A percentile compares a stretch with the other conserved stretches of the same genome.
These are phyloP conservation scores for Monochamus saltuarius DNA, from an alignment of 1,140 invertebrate genomes.

Conservation along the genomic window DNA sequence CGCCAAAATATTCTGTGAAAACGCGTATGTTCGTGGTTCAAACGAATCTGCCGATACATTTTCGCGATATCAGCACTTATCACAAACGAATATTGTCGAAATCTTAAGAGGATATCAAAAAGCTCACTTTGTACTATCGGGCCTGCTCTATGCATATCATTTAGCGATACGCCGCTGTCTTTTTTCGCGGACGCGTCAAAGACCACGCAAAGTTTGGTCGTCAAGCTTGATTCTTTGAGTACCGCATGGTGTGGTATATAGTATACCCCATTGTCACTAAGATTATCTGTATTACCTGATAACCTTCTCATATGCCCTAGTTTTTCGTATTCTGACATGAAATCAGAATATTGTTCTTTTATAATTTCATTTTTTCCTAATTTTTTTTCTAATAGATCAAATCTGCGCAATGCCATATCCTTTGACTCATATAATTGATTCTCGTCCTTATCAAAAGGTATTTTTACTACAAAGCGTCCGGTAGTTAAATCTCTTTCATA, in stretches of 20 bases:
- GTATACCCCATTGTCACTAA: neutral
- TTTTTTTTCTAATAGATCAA: constrained; percentile 4
- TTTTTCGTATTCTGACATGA: constrained; percentile 42
- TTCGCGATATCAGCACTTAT: constrained; percentile 44
- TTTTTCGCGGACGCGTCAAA: constrained; percentile 40
- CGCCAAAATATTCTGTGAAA: constrained; percentile 42
- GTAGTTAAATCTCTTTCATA: neutral
- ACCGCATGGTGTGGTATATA: constrained; percentile 46
- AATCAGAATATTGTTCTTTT: constrained; percentile 25
- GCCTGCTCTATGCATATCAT: constrained; percentile 45
- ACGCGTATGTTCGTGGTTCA: constrained; percentile 26
- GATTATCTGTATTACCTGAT: too few relatives aligned
- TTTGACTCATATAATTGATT: constrained; percentile 1
- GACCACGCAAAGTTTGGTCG: constrained; percentile 41
- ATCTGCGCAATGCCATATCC: neutral
- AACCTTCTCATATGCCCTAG: constrained; percentile 41
- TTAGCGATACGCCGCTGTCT: constrained; percentile 34
- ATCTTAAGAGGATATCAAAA: constrained; percentile 46
- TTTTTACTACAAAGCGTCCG: constrained; percentile 7
- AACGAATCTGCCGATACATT: constrained; percentile 11
- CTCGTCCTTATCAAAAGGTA: constrained; percentile 4
- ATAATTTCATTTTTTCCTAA: constrained; percentile 9
- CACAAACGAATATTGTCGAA: constrained; percentile 40
- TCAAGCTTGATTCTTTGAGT: constrained; percentile 37
- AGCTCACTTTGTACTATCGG: constrained; percentile 47